phyloP scores from a whole-genome alignment of 2,113 vertebrate species.

The Geococcyx californianus region DNA sequence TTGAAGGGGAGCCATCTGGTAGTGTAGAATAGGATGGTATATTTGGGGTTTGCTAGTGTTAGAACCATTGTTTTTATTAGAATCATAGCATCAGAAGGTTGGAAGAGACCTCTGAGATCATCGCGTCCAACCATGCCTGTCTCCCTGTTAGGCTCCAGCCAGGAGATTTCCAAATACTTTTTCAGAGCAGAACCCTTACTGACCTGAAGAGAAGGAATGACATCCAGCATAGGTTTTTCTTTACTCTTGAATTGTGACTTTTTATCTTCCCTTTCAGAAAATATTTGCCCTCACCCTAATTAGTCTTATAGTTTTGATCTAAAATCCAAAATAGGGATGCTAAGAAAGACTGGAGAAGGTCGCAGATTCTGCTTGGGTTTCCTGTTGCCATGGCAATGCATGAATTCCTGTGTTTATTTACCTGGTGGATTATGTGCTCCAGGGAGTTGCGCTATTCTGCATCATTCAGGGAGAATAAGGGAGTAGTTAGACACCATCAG shows the following conservation, averaged over 20 bases:
- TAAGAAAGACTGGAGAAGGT: constrained; percentile 6
- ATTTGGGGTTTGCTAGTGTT: not conserved
- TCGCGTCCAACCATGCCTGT: too few species aligned
- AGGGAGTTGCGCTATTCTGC: constrained; percentile 7
- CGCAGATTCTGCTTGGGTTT: constrained; percentile 9
- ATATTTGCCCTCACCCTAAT: not conserved
- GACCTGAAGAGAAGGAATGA: not conserved
- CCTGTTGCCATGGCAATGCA: constrained; percentile 32
- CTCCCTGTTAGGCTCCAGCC: not conserved
- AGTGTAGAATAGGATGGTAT: accelerated
- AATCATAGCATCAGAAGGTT: too few species aligned
- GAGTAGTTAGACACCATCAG: not conserved
- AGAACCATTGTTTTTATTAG: not conserved
- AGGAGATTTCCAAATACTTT: not conserved
- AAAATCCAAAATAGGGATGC: not conserved
- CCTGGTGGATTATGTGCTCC: constrained; percentile 24
- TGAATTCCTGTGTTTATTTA: constrained; percentile 50
- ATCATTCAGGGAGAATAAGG: not conserved
- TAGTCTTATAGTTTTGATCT: not conserved
- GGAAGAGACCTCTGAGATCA: too few species aligned
- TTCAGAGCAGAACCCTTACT: not conserved
- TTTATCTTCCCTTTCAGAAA: not conserved
- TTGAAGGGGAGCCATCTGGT: not conserved
- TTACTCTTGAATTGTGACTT: not conserved
- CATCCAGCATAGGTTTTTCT: not conserved